These are phyloP conservation scores for Agraylea sexmaculata DNA, from an alignment of 1,140 invertebrate species.

Conservation along the genomic window DNA sequence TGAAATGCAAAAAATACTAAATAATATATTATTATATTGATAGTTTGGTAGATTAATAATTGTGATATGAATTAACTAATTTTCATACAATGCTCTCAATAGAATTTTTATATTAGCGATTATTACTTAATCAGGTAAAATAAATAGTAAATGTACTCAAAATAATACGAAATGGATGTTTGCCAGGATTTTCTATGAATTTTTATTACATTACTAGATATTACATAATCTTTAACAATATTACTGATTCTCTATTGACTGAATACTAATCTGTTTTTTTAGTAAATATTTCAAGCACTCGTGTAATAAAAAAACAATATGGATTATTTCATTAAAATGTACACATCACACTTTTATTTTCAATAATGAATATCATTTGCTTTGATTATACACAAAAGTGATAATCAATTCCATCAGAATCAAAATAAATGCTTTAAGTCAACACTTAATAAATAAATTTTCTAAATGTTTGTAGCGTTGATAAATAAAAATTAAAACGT, in stretches of 20 bases:
- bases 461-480: no score
- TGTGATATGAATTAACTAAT: constrained; percentile 20
- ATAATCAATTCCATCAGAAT: no score
- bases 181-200: constrained; percentile 11
- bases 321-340: neutral
- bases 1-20: constrained; percentile 20
- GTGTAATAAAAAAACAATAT: neutral
- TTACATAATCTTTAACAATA: constrained; percentile 7
- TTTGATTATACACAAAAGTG: no score
- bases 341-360: neutral
- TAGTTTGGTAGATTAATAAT: constrained; percentile 20
- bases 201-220: constrained; percentile 9
- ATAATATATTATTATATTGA: constrained; percentile 19
- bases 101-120: constrained; percentile 15
- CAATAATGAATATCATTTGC: constrained; percentile 6
- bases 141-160: constrained; percentile 6
- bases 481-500: no score
- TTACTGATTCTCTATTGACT: constrained; percentile 7
- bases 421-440: no score
- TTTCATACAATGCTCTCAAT: constrained; percentile 20
- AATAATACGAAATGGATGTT: constrained; percentile 6
- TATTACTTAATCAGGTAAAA: constrained; percentile 3
- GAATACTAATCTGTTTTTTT: constrained; percentile 2
- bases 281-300: neutral
- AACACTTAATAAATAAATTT: no score